Percentiles rank a stretch among this genome's conserved stretches.
Evolutionary conservation across 2,113 vertebrate species (phyloP).

Genomic region (Bubalus kerabau): DNA sequence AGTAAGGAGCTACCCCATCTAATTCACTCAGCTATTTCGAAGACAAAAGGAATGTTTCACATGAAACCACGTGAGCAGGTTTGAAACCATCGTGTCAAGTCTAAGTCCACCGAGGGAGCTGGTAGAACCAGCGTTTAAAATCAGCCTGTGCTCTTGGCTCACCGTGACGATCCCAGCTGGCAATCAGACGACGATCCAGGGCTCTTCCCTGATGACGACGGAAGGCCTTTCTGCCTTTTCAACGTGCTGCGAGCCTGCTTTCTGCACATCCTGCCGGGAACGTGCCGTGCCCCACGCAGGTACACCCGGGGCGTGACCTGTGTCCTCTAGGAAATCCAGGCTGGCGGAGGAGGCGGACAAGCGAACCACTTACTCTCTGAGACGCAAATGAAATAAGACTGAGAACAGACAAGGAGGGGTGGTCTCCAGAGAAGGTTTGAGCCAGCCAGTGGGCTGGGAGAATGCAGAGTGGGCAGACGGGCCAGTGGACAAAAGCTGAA

Average conservation of each 20-base stretch:
- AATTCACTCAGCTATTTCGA: background rate
- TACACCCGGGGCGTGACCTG: background rate
- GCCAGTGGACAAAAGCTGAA: too few species aligned
- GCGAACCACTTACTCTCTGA: background rate
- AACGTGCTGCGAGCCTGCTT: background rate
- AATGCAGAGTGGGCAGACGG: rapidly evolving
- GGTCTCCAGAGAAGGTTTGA: too few species aligned
- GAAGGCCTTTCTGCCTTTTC: background rate
- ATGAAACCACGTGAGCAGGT: background rate
- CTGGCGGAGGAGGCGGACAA: background rate
- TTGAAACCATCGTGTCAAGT: background rate
- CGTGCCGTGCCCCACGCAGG: rapidly evolving
- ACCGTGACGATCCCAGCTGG: background rate
- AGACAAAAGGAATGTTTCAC: background rate
- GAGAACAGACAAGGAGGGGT: background rate
- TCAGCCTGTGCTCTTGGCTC: background rate
- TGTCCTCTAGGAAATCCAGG: background rate
- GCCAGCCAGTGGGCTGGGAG: background rate
- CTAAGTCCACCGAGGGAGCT: background rate
- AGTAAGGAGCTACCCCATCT: background rate
- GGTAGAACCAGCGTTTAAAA: background rate
- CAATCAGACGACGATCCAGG: background rate
- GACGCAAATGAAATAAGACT: background rate
- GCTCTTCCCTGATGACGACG: background rate
- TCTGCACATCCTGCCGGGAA: background rate